Conservation (phyloP, 2,888 invertebrate species). For the Pseudococcus longispinus region DNA sequence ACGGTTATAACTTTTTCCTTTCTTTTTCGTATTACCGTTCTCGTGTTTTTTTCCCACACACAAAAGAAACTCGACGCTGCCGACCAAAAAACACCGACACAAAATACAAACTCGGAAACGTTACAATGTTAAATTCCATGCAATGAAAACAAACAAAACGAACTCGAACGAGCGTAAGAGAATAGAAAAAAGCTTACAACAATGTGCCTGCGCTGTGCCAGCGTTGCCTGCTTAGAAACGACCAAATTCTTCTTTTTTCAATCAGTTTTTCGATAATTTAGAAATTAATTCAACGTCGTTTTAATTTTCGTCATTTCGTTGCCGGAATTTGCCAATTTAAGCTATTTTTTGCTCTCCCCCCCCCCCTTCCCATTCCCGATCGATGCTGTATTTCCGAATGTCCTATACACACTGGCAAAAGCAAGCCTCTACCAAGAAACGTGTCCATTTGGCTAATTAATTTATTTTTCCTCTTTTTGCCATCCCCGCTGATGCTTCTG, state of each 20-base stretch:
- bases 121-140: background rate
- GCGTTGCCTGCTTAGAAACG: background rate
- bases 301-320: background rate
- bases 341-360: background rate
- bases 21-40: slow-evolving; percentile 3
- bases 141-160: slow-evolving; percentile 4
- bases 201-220: background rate
- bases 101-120: background rate
- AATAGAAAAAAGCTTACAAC: background rate
- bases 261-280: slow-evolving; percentile 38
- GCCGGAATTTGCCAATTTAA: background rate
- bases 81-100: background rate
- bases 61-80: background rate
- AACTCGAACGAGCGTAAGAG: background rate
- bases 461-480: slow-evolving; percentile 11
- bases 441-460: slow-evolving; percentile 40
- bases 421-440: background rate
- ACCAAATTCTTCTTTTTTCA: background rate
- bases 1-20: slow-evolving; percentile 43
- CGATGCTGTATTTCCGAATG: background rate
- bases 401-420: background rate
- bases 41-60: slow-evolving; percentile 1
- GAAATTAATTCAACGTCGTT: background rate
- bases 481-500: background rate
- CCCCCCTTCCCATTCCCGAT: background rate